Base-by-base conservation (phyloP, 1,140 invertebrate genomes). In the Zaprionus nigranus region DNA sequence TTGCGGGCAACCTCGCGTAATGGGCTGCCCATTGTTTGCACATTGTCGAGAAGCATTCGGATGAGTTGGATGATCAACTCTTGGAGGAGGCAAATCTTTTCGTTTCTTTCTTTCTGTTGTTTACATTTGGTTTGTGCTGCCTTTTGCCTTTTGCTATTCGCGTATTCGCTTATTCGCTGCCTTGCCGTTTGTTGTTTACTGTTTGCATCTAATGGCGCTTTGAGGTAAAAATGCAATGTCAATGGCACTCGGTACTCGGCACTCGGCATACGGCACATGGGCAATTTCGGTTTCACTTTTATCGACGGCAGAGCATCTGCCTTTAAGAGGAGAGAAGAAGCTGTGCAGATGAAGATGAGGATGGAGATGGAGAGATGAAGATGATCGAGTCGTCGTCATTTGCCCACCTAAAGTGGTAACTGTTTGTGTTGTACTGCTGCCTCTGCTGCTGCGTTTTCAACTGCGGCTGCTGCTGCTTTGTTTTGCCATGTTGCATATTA, bases 221-320 rank as follows among this genome's bases (percentile, higher is more conserved):
- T 64, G 82, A 90, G 86, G 88, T 88, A 90, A 88, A 88, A 88
- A 85, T 88, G 85, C 85, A 88, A 88, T 88, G 85, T 88, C 85
- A 88, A 88, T 88, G 85, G 85, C 85, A 88, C 80, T 73, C 62
- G 69, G 75, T 76, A 82, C 67, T 85, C 63, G 22, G 60, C 68
- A 67, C 61, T 60, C 59, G 74, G 75, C 78, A 79, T 67, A 59
- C 66, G 82, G 78, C 80, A 81, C 81, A 78, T 85, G 78, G 84
- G 81, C 72, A 90, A 85, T 88, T 87, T 90, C 63, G 78, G 86
- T 88, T 88, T 88, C 85, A 88, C 85, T 88, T 88, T 88, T 88
- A 88, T 88, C 86, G 85, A 88, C 77, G 81, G 67, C 74, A 64
- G 71, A 66, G 84, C 85, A 84, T 83, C 84, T 76, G 60, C 59